Evolutionary conservation across 37 sponge, comb jelly and placozoan genomes (phyloP).

Genomic region (Dysidea cf. avara): DNA sequence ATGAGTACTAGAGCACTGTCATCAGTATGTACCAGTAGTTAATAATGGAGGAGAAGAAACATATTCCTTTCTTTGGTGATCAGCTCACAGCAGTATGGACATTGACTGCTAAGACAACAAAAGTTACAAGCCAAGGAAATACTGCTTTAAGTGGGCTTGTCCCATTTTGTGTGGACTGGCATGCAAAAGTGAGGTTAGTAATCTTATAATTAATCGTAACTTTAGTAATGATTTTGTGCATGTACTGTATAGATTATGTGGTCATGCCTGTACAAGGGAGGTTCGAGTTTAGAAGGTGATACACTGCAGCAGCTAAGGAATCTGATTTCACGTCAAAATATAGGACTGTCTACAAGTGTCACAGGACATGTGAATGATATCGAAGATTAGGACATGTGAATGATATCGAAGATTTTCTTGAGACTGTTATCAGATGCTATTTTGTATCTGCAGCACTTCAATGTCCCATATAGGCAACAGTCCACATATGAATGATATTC

Average conservation of each 20-base stretch:
- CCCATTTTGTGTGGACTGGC: conserved; percentile 19
- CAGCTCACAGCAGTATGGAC: conserved; percentile 16
- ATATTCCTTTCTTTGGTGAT: conserved; percentile 13
- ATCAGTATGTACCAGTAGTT: conserved; percentile 4
- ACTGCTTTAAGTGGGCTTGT: conserved; percentile 5
- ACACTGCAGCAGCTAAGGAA: conserved; percentile 22
- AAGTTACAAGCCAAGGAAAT: neutral
- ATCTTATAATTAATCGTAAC: neutral
- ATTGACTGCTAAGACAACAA: neutral
- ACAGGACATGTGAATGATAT: no score
- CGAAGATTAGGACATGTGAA: no score
- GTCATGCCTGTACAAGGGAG: conserved; percentile 17
- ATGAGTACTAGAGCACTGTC: conserved; percentile 7
- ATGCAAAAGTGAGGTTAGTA: conserved; percentile 21
- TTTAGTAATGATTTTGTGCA: no score
- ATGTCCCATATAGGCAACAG: neutral
- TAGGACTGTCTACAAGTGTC: neutral
- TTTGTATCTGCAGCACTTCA: conserved; percentile 17
- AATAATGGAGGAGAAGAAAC: neutral
- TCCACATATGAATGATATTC: conserved; percentile 6
- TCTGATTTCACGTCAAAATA: conserved; percentile 4
- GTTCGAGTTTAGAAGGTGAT: conserved; percentile 12
- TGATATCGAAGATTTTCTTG: conserved; percentile 19
- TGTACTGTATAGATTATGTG: conserved; percentile 21
- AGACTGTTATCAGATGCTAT: conserved; percentile 14